These are phyloP conservation scores for Cynopterus brachyotis DNA, from an alignment of 2,113 vertebrate genomes.

Conservation along the genomic window DNA sequence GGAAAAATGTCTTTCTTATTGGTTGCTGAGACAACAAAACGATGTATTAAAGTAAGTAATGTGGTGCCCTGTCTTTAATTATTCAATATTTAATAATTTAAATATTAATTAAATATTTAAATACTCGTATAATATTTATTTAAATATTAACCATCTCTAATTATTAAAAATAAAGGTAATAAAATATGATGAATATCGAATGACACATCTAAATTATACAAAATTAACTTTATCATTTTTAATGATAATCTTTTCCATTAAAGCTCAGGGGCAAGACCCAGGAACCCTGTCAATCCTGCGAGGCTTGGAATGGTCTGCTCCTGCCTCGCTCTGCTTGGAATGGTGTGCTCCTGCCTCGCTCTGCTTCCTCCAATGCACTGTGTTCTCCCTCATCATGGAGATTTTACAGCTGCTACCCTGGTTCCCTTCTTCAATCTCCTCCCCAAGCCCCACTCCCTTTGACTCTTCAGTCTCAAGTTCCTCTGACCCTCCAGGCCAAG, in stretches of 20 bases:
- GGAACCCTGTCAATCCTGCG: background rate
- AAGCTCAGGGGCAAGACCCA: background rate
- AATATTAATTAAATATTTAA: background rate
- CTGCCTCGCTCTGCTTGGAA: background rate
- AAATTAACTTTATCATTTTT: background rate
- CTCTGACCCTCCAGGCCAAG: background rate
- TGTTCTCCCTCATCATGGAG: background rate
- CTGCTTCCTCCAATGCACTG: accelerated
- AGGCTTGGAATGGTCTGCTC: background rate
- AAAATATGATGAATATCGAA: background rate
- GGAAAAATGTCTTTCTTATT: background rate
- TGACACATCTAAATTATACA: background rate
- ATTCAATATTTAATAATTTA: background rate
- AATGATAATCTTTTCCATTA: background rate
- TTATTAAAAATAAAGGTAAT: background rate
- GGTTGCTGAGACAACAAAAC: background rate
- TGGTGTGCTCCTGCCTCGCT: background rate
- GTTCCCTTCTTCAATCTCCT: too few species aligned
- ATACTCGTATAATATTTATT: background rate
- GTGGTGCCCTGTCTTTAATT: background rate
- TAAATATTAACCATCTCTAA: background rate
- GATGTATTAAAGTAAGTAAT: background rate
- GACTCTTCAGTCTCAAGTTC: background rate
- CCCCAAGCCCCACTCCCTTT: background rate
- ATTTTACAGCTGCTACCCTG: too few species aligned